Evolutionary conservation across 2,113 vertebrate genomes (phyloP), one percentile per base, ranked within the genome.

Genomic region (Chaenocephalus aceratus): DNA sequence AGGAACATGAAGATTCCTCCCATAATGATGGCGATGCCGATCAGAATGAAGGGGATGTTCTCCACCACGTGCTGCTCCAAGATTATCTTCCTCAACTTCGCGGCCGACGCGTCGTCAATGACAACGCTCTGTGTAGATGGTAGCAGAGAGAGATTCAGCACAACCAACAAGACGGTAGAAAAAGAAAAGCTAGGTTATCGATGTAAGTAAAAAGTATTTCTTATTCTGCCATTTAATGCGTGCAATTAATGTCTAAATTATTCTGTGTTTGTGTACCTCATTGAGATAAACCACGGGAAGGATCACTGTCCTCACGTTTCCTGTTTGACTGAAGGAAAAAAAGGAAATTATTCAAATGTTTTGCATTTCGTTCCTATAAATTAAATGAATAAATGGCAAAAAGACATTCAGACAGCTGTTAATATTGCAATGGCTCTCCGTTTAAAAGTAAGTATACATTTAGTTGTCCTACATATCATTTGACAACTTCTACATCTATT

Each of bases 221-320:
- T n/a, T 16, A 14, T 56, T 26, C 2, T 36, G 11, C 21, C 23
- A 41, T 67, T 51, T 51, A 9, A 58, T 34, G 23, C 4, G 26
- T 48, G 51, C 51, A 3, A 51, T 21, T 10, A 13, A 56, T 56
- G 51, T 23, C 51, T 23, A 14, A 56, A 56, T 5, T 30, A 36
- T 4, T 51, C 52, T 61, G 34, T 75, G 63, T 73, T 30, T 56
- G 30, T 61, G 30, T 86, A 89, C 85, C 97, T 99, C 98, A 53
- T 97, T 99, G 72, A 99, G 66, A 80, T 97, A 95, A 95, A 97
- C 94, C 87, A 99, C 96, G 59, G 98, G 98, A 64, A 97, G 96
- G 72, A 97, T 60, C 79, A 99, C 84, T 0, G 95, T 96, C 83
- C 72, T 93, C 85, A 99, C 94, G 12, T 95, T 92, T 82, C 95